Conservation (phyloP, 2,888 invertebrate species). For the Beris morrisii region DNA sequence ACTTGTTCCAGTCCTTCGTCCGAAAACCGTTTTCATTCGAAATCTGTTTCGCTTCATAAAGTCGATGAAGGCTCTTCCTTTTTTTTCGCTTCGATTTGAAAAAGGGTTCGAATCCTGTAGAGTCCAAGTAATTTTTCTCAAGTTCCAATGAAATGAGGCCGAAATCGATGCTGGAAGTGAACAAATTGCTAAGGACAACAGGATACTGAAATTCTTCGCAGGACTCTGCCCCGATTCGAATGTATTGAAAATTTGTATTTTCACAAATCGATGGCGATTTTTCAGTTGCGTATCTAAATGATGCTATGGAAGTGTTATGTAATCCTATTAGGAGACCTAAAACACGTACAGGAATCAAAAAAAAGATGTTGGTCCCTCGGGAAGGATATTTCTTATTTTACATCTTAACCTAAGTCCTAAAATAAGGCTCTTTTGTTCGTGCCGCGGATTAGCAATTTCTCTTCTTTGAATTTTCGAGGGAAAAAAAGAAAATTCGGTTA, state of each 20-base stretch:
- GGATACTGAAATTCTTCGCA: background rate
- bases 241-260: conserved; percentile 3
- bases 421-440: no score
- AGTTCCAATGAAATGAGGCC: background rate
- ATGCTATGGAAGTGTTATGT: no score
- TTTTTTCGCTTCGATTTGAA: background rate
- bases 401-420: no score
- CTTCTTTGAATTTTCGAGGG: no score
- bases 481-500: no score
- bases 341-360: no score
- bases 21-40: background rate
- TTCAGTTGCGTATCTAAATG: background rate
- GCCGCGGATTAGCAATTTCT: no score
- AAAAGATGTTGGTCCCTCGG: no score
- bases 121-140: background rate
- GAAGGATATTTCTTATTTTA: no score
- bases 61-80: conserved; percentile 9
- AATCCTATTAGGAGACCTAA: no score
- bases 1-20: no score
- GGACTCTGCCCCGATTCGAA: background rate
- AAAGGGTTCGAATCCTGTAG: no score
- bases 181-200: background rate
- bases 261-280: conserved; percentile 8
- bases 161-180: background rate
- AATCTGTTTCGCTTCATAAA: conserved; percentile 16